These are phyloP conservation scores for Caradrina clavipalpis DNA, from an alignment of 2,888 invertebrate genomes.

Conservation along the genomic window DNA sequence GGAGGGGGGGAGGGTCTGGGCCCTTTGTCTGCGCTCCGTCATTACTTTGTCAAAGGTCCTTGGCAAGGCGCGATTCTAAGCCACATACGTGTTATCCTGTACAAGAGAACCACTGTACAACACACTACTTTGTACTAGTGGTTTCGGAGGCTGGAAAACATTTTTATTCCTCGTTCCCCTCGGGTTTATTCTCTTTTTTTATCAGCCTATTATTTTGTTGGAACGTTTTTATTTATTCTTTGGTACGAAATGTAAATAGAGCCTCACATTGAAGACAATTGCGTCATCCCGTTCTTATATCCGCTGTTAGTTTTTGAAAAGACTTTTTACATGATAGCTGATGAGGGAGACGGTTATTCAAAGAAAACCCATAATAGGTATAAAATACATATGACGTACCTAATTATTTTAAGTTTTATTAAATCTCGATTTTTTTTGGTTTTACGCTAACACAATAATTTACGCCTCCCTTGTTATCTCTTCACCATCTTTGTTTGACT, in stretches of 20 bases:
- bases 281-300: neutral
- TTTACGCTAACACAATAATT: too few relatives aligned
- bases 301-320: neutral
- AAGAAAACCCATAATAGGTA: neutral
- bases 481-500: too few relatives aligned
- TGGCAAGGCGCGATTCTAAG: slow-evolving; percentile 64
- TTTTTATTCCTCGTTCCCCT: slow-evolving; percentile 58
- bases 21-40: slow-evolving; percentile 85
- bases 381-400: neutral
- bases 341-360: neutral
- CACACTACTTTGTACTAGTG: slow-evolving; percentile 64
- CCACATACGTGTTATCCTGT: slow-evolving; percentile 66
- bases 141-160: slow-evolving; percentile 56
- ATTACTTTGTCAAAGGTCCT: slow-evolving; percentile 90
- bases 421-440: too few relatives aligned
- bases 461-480: too few relatives aligned
- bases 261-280: slow-evolving; percentile 9
- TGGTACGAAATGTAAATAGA: slow-evolving; percentile 7
- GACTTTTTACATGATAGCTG: neutral
- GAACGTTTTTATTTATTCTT: slow-evolving; percentile 24
- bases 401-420: too few relatives aligned
- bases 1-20: slow-evolving; percentile 54
- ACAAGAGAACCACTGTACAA: slow-evolving; percentile 55
- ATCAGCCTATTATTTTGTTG: slow-evolving; percentile 51
- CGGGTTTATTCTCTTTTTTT: slow-evolving; percentile 31